Evolutionary conservation across 2,888 invertebrate species (phyloP).

Genomic region (Acanthosoma haemorrhoidale): DNA sequence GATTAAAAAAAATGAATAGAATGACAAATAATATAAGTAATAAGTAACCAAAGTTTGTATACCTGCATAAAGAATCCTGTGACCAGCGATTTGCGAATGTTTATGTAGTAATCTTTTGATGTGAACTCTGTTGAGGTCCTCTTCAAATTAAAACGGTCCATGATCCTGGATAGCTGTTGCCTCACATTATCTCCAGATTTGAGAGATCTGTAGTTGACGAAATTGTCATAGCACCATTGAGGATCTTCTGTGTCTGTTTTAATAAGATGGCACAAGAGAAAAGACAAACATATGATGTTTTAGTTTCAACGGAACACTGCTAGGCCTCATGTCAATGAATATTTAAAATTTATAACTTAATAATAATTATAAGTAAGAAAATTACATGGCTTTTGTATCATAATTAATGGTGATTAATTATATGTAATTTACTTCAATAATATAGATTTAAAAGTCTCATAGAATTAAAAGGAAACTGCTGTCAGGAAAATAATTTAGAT

Average conservation of each 20-base stretch:
- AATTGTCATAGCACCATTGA: conserved; percentile 99
- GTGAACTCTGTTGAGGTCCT: conserved; percentile 97
- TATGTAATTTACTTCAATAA: no score
- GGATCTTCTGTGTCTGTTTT: conserved; percentile 88
- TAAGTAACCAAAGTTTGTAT: conserved; percentile 36
- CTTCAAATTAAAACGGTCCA: conserved; percentile 93
- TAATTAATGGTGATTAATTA: no score
- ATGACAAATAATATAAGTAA: neutral
- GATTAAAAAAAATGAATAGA: neutral
- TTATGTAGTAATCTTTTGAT: conserved; percentile 96
- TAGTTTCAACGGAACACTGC: neutral
- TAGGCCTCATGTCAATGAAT: neutral
- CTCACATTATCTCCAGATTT: conserved; percentile 98
- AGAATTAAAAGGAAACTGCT: no score
- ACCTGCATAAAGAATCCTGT: conserved; percentile 99
- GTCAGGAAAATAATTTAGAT: no score
- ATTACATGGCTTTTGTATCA: no score
- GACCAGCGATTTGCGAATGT: conserved; percentile 96
- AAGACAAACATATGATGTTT: neutral
- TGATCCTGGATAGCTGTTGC: conserved; percentile 92
- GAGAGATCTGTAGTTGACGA: conserved; percentile 95
- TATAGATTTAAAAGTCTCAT: no score
- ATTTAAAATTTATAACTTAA: no score
- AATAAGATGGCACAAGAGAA: neutral
- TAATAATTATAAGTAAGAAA: no score